Base-by-base conservation (phyloP, 2,888 invertebrate genomes). In the Celastrina argiolus region DNA sequence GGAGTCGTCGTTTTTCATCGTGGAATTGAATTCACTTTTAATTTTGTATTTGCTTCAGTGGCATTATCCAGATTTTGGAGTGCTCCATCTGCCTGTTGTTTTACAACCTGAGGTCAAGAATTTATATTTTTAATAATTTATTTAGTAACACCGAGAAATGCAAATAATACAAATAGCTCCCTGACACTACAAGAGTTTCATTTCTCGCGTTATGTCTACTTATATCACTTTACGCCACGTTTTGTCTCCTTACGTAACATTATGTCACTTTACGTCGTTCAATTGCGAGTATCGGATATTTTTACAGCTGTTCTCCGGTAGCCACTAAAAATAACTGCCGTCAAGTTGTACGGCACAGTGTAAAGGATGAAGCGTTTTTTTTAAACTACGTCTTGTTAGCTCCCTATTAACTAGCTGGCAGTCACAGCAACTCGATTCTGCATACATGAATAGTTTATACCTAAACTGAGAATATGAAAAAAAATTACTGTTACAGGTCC, bases 231-330 rank as follows among this genome's bases (percentile, higher is more conserved):
- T 51, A 51, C 22, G 51, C 12, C 22, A 51, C 8, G 18, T 3
- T 22, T 5, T 22, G 12, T 51, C 4, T 22, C 51, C 10, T 10
- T 14, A 12, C 12, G 51, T 51, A 12, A 51, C 26, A 14, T 51
- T 51, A 51, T 51, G 22, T 51, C 22, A 51, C 51, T 51, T 51
- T 51, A 39, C 22, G 14, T 39, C 36, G 22, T 39, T 61, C 14
- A 61, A 61, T 39, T 61, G 39, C 31, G 39, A 39, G 39, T 14
- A 22, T 61, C 39, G 61, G 39, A 61, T 34, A 61, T 61, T 58
- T 61, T 61, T 61, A 61, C 22, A 39, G 61, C 39, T 18, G 18
- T 22, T 61, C 61, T 61, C 61, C 61, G 61, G 61, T 61, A 61
- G 61, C 61, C 36, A 61, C 61, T 61, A 61, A 39, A 59, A 61